Base-by-base conservation (phyloP, 2,888 invertebrate genomes). In the Harmothoe impar region DNA sequence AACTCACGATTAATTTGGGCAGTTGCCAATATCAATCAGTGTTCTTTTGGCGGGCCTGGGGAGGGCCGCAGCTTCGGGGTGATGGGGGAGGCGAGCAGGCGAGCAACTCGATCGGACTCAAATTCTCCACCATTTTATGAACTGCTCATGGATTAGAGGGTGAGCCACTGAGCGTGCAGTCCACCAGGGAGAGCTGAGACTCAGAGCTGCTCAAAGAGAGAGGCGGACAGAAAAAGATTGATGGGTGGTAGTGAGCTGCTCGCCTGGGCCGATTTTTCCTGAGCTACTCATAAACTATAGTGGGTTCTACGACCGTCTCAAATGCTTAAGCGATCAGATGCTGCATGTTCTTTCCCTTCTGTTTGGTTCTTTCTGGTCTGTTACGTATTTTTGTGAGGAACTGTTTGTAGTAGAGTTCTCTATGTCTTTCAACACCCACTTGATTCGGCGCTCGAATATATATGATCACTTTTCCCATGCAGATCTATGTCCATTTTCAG, bases 11-110 rank as follows among this genome's bases (percentile, higher is more conserved):
- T 72, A 72, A 72, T 72, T 72, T 72, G 72, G 72, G 72, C 72
- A 72, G 72, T 29, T 29, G 72, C 72, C 72, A 72, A 72, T 72
- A 72, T 29, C 72, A 72, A 72, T 72, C 72, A 72, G 72, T 29
- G 72, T 29, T 72, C 72, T 3, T n/a, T 15, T 15, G 25, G 72
- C 72, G 20, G 72, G 15, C 29, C 25, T 7, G 29, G 72, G 72
- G 29, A 72, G 72, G 5, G 25, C 1, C 29, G 23, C 62, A 12
- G 62, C 62, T 62, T 20, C 10, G 10, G 10, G 43, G 43, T 62
- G 72, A 72, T 25, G 29, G 17, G 29, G 72, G 31, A 25, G 29
- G 72, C 29, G 72, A 25, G 29, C 72, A 29, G 72, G 62, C 62
- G 23, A n/a, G 62, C 62, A 62, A n/a, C n/a, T 20, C 62, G 23